A percentile compares a stretch with the other conserved stretches of the same genome.
phyloP scores from a whole-genome alignment of 2,113 vertebrate species.

The Xenopus laevis region DNA sequence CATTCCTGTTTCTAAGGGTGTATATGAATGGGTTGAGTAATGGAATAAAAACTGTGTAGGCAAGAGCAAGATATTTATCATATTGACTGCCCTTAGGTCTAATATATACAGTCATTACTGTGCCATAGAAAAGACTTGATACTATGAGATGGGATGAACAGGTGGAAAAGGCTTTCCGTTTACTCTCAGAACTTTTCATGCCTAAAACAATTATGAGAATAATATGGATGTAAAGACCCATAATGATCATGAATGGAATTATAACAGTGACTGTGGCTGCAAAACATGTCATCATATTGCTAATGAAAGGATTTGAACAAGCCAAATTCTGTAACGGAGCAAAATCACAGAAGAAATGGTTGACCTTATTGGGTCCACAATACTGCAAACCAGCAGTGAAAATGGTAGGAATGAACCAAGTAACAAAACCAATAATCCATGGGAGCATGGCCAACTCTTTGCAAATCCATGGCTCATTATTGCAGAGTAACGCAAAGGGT shows the following conservation, averaged over 20 bases:
- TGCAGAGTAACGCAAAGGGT: slow-evolving; percentile 9
- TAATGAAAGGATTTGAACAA: slow-evolving; percentile 2
- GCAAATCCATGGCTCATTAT: slow-evolving; percentile 8
- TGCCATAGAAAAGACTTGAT: neutral
- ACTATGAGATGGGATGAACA: slow-evolving; percentile 30
- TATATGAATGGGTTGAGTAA: slow-evolving; percentile 27
- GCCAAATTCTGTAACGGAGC: slow-evolving; percentile 7
- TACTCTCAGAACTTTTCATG: neutral
- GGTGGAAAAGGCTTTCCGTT: slow-evolving; percentile 27
- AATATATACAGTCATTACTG: slow-evolving; percentile 7
- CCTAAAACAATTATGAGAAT: neutral
- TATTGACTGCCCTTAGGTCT: slow-evolving; percentile 2
- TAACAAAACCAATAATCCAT: slow-evolving; percentile 8
- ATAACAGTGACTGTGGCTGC: neutral
- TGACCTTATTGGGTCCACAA: slow-evolving; percentile 15
- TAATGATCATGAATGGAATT: neutral
- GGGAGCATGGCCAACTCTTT: neutral
- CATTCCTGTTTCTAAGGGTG: slow-evolving; percentile 8
- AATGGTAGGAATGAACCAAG: neutral
- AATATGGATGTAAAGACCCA: slow-evolving; percentile 6
- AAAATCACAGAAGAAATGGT: slow-evolving; percentile 25
- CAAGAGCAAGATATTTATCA: slow-evolving; percentile 19
- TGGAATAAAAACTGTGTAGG: slow-evolving; percentile 7
- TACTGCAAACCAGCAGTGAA: neutral
- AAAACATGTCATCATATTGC: neutral